Percentiles rank a stretch among this genome's conserved stretches.
These are phyloP conservation scores for Leucania comma DNA, from an alignment of 2,888 invertebrate genomes.

Conservation along the genomic window DNA sequence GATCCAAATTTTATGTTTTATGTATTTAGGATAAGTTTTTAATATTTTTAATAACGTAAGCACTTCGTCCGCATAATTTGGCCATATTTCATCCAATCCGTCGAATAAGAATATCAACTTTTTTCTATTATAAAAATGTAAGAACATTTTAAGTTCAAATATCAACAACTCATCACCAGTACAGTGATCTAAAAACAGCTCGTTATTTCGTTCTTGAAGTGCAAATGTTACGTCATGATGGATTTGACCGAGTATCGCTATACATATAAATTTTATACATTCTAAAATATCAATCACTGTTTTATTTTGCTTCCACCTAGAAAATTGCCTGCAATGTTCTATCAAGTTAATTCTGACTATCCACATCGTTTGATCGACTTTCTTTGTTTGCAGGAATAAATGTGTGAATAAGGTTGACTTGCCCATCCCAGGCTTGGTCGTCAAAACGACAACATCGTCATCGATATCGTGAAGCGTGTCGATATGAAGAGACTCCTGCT, in stretches of 20 bases:
- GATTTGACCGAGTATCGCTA: neutral
- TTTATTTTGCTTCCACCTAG: neutral
- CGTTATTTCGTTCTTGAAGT: neutral
- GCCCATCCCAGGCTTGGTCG: neutral
- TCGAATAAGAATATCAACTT: conserved; percentile 8
- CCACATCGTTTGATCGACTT: conserved; percentile 10
- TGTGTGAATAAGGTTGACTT: conserved; percentile 4
- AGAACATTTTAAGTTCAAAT: conserved; percentile 4
- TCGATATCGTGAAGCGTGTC: conserved; percentile 12
- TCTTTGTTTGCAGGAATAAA: conserved; percentile 7
- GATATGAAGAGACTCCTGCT: conserved; percentile 5
- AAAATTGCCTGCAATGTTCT: neutral
- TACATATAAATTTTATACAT: conserved; percentile 8
- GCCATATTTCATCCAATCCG: conserved; percentile 13
- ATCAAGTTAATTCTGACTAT: conserved; percentile 2
- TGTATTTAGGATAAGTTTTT: neutral
- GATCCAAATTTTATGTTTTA: conserved; percentile 8
- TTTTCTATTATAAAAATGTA: conserved; percentile 13
- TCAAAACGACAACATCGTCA: conserved; percentile 7
- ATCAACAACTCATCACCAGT: neutral
- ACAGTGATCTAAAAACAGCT: neutral
- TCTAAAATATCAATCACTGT: neutral
- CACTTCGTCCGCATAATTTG: neutral
- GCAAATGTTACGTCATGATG: neutral
- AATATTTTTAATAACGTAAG: neutral